phyloP scores from a whole-genome alignment of 2,888 invertebrate species.

The Orthosia cruda region DNA sequence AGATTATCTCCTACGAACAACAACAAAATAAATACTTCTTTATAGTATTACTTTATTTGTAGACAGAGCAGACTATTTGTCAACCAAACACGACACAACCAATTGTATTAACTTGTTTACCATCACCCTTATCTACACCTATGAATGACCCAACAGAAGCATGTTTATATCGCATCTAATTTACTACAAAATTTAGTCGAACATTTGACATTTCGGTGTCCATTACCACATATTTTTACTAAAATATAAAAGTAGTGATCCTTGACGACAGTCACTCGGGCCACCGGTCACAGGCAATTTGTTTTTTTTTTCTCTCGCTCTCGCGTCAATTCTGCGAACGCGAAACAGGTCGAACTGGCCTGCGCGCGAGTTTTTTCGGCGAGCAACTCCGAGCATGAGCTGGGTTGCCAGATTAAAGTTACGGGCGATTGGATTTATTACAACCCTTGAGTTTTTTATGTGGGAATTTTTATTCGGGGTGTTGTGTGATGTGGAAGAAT shows the following conservation, averaged over 20 bases:
- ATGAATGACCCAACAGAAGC: conserved; percentile 8
- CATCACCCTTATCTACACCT: neutral
- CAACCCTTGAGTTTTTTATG: conserved; percentile 61
- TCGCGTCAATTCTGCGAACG: conserved; percentile 85
- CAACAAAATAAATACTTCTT: no score
- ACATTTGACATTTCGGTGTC: conserved; percentile 62
- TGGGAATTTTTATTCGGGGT: conserved; percentile 47
- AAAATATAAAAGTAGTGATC: conserved; percentile 84
- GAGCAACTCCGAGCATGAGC: conserved; percentile 76
- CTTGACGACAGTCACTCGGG: conserved; percentile 84
- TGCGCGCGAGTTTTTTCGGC: conserved; percentile 87
- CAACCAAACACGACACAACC: neutral
- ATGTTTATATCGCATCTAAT: conserved; percentile 20
- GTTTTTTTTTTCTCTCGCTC: conserved; percentile 81
- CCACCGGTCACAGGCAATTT: conserved; percentile 84
- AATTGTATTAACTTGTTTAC: neutral
- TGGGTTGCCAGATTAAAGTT: conserved; percentile 76
- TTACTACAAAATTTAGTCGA: conserved; percentile 40
- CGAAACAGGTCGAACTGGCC: conserved; percentile 87
- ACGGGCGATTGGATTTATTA: conserved; percentile 63
- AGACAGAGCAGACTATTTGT: neutral
- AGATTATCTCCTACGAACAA: no score
- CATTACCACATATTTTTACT: conserved; percentile 65
- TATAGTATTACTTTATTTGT: no score
- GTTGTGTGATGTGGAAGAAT: conserved; percentile 24